phyloP scores from a whole-genome alignment of 2,888 invertebrate genomes.

The Tipula confusa region DNA sequence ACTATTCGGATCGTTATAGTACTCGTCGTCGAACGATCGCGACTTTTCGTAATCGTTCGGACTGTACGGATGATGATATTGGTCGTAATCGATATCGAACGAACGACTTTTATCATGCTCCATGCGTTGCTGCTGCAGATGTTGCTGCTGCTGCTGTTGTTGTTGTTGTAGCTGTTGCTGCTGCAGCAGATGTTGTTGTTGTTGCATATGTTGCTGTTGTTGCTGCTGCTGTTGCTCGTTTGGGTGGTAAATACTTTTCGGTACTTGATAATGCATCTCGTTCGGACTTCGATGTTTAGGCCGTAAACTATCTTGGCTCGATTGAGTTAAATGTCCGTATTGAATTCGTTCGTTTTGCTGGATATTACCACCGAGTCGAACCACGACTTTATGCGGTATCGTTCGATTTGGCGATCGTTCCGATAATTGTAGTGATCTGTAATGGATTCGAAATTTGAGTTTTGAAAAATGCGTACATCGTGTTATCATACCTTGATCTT shows the following conservation, averaged over 20 bases:
- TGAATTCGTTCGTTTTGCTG: background rate
- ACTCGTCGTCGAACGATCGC: conserved; percentile 49
- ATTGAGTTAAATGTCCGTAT: background rate
- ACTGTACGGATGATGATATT: conserved; percentile 30
- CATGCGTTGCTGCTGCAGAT: background rate
- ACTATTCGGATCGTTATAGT: conserved; percentile 37
- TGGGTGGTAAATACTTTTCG: background rate
- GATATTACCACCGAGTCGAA: conserved; percentile 39
- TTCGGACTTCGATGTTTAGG: background rate
- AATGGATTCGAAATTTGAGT: background rate
- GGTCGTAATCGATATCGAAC: conserved; percentile 47
- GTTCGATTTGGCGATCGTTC: conserved; percentile 54
- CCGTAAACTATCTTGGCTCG: background rate
- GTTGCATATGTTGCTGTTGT: background rate
- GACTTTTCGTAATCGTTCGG: conserved; percentile 47
- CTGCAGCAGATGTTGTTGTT: conserved; percentile 21
- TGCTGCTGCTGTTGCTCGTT: conserved; percentile 17
- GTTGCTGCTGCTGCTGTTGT: conserved; percentile 27
- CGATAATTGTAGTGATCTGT: conserved; percentile 59
- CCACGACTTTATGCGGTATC: conserved; percentile 44
- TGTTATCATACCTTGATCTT: conserved; percentile 44
- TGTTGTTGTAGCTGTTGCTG: background rate
- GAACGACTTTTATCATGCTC: conserved; percentile 49
- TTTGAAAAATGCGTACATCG: background rate
- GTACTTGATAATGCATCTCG: conserved; percentile 25